Evolutionary conservation across 2,888 invertebrate genomes (phyloP).

Genomic region (Vanessa cardui): DNA sequence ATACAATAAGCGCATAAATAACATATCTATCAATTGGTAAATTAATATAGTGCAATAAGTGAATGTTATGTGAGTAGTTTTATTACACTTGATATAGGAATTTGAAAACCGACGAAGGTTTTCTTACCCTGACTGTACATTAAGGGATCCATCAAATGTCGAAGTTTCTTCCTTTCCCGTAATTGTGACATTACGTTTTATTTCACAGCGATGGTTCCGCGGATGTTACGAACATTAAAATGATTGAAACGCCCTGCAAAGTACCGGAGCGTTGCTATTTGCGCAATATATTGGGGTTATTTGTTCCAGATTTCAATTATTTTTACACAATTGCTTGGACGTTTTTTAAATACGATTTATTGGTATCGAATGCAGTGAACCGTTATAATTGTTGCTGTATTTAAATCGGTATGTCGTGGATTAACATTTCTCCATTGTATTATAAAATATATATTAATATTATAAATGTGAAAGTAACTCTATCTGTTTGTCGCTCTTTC

Average conservation of each 20-base stretch:
- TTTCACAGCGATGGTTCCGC: constrained; percentile 13
- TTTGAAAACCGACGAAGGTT: too few relatives aligned
- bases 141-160: too few relatives aligned
- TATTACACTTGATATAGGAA: too few relatives aligned
- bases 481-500: too few relatives aligned
- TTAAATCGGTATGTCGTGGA: background rate
- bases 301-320: constrained; percentile 32
- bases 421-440: too few relatives aligned
- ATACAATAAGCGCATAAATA: too few relatives aligned
- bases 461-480: too few relatives aligned
- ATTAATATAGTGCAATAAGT: too few relatives aligned
- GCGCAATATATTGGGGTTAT: constrained; percentile 27
- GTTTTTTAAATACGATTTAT: constrained; percentile 9
- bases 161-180: background rate
- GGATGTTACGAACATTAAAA: constrained; percentile 30
- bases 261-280: constrained; percentile 29
- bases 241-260: constrained; percentile 32
- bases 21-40: too few relatives aligned
- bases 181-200: constrained; percentile 6
- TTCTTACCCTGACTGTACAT: too few relatives aligned
- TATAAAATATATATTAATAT: too few relatives aligned
- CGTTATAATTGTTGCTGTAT: background rate
- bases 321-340: constrained; percentile 26
- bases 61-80: too few relatives aligned
- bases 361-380: constrained; percentile 9